phyloP scores from a whole-genome alignment of 2,113 vertebrate genomes.

The Meleagris gallopavo region DNA sequence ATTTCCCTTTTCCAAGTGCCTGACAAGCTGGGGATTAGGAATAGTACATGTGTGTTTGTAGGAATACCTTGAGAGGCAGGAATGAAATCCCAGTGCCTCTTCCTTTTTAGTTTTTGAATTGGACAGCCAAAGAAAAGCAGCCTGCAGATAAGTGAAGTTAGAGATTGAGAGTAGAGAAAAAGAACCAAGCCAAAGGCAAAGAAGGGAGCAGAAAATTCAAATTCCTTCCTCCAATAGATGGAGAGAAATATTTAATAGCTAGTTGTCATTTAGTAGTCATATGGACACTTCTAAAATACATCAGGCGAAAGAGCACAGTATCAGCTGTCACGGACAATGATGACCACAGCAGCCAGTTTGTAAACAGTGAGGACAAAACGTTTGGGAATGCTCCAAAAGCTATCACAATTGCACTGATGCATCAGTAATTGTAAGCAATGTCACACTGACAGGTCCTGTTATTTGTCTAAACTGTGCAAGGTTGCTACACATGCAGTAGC shows the following conservation, averaged over 20 bases:
- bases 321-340: accelerated
- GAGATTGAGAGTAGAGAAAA: not conserved
- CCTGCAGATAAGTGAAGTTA: not conserved
- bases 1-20: not conserved
- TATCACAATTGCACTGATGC: not conserved
- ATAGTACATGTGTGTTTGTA: not conserved
- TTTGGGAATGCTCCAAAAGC: not conserved
- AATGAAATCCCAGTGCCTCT: not conserved
- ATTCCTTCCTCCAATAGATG: not conserved
- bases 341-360: not conserved
- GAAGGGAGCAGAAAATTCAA: not conserved
- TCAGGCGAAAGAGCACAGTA: not conserved
- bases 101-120: not conserved
- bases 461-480: not conserved
- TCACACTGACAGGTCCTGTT: not conserved
- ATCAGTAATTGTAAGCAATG: not conserved
- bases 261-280: not conserved
- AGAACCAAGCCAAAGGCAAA: not conserved
- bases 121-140: not conserved
- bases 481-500: not conserved
- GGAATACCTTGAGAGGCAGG: not conserved
- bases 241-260: not conserved
- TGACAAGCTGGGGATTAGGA: not conserved
- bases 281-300: not conserved
- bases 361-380: not conserved